Conservation (phyloP, 2,113 vertebrate species). For the Pollimyrus isidori region DNA sequence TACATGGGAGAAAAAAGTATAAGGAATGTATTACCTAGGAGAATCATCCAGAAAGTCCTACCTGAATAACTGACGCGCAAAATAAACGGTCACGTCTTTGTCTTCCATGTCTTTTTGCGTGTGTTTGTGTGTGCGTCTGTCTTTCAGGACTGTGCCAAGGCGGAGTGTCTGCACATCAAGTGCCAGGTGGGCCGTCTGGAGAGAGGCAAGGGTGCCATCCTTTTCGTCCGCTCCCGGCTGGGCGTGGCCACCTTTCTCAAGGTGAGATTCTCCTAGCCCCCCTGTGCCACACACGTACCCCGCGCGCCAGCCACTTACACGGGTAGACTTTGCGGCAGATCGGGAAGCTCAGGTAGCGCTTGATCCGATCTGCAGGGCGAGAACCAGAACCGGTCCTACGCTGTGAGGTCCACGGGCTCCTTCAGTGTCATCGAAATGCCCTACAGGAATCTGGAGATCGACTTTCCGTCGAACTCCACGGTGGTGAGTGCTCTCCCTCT, state of each 20-base stretch:
- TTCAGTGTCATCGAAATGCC: conserved; percentile 92
- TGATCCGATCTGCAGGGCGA: conserved; percentile 61
- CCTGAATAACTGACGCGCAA: background rate
- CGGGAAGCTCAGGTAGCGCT: background rate
- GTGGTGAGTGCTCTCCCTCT: conserved; percentile 61
- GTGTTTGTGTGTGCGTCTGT: conserved; percentile 20
- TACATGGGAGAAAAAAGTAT: background rate
- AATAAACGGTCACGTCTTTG: background rate
- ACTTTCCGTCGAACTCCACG: conserved; percentile 78
- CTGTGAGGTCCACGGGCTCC: conserved; percentile 74
- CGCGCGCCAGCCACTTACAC: background rate
- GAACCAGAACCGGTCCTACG: conserved; percentile 86
- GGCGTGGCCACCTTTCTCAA: conserved; percentile 81
- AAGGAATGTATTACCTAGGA: background rate
- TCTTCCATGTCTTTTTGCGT: background rate
- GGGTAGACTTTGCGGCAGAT: background rate
- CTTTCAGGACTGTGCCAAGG: conserved; percentile 71
- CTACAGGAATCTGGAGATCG: conserved; percentile 79
- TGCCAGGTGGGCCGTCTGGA: conserved; percentile 90
- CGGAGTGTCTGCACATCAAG: conserved; percentile 72
- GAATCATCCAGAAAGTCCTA: background rate
- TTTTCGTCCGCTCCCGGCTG: conserved; percentile 81
- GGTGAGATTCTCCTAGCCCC: conserved; percentile 50
- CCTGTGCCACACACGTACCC: background rate
- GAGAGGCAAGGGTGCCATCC: conserved; percentile 77